These are phyloP conservation scores for Ryuthela nishihirai DNA, from an alignment of 2,888 invertebrate species.

Conservation along the genomic window DNA sequence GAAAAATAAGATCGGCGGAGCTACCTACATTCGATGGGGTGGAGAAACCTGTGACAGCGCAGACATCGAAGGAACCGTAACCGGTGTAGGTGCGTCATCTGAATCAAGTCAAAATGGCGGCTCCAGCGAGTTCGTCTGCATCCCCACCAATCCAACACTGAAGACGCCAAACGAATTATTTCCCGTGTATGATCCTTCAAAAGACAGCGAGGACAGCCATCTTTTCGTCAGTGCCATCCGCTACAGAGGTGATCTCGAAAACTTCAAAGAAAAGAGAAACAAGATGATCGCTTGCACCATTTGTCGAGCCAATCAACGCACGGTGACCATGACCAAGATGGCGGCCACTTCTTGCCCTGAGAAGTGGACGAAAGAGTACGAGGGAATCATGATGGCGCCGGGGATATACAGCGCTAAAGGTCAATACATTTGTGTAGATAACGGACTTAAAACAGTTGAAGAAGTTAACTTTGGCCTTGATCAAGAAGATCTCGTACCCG, in stretches of 20 bases:
- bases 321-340: background rate
- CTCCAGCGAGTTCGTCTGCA: constrained; percentile 13
- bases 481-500: background rate
- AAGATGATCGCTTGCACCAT: constrained; percentile 10
- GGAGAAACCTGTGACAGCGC: background rate
- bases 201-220: background rate
- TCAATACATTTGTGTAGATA: background rate
- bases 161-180: constrained; percentile 1
- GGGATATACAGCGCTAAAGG: background rate
- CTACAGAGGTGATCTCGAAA: constrained; percentile 6
- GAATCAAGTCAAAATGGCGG: constrained; percentile 5
- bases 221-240: constrained; percentile 7
- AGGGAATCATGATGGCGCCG: constrained; percentile 4
- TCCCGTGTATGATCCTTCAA: background rate
- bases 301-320: constrained; percentile 3
- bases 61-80: background rate
- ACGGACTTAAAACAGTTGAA: background rate
- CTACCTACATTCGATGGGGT: constrained; percentile 21
- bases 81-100: constrained; percentile 4
- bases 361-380: constrained; percentile 4
- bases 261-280: background rate
- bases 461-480: constrained; percentile 5
- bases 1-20: constrained; percentile 13
- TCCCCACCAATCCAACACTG: background rate
- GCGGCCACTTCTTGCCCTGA: too few species aligned